These are phyloP conservation scores for Drosophila littoralis DNA, from an alignment of 1,140 invertebrate species.

Conservation along the genomic window DNA sequence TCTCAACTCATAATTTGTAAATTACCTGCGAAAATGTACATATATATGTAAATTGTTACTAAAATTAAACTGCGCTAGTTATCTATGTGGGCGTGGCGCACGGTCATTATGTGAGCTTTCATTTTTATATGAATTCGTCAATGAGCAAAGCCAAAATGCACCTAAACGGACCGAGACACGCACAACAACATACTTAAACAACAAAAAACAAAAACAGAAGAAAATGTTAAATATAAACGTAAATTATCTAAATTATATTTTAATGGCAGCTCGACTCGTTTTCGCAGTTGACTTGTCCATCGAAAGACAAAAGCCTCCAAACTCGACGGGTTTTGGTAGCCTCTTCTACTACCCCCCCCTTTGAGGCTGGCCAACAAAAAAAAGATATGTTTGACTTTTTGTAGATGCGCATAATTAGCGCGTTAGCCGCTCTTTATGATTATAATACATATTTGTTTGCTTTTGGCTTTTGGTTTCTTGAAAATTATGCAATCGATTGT, in stretches of 20 bases:
- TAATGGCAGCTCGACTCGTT: constrained; percentile 45
- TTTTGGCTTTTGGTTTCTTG: constrained; percentile 5
- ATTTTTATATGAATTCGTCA: constrained; percentile 15
- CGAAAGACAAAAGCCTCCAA: constrained; percentile 5
- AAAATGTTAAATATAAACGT: constrained; percentile 40
- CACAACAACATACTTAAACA: constrained; percentile 23
- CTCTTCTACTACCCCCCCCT: background rate
- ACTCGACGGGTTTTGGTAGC: background rate
- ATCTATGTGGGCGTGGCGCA: constrained; percentile 24
- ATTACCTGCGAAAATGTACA: background rate
- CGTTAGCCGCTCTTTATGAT: constrained; percentile 48
- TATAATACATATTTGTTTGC: constrained; percentile 34
- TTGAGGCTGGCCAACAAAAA: background rate
- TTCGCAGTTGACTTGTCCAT: constrained; percentile 16
- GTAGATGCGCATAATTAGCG: constrained; percentile 54
- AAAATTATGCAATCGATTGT: constrained; percentile 45
- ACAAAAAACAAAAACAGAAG: constrained; percentile 21
- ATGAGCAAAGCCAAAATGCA: constrained; percentile 1
- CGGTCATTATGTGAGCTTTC: constrained; percentile 32
- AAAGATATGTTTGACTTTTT: constrained; percentile 27
- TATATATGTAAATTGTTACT: background rate
- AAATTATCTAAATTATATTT: constrained; percentile 58
- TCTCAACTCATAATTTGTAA: background rate
- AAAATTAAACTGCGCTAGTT: background rate
- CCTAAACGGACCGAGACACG: constrained; percentile 18